Percentiles rank a stretch among this genome's conserved stretches.
phyloP scores from a whole-genome alignment of 2,113 vertebrate species.

The Chelonoidis abingdonii region DNA sequence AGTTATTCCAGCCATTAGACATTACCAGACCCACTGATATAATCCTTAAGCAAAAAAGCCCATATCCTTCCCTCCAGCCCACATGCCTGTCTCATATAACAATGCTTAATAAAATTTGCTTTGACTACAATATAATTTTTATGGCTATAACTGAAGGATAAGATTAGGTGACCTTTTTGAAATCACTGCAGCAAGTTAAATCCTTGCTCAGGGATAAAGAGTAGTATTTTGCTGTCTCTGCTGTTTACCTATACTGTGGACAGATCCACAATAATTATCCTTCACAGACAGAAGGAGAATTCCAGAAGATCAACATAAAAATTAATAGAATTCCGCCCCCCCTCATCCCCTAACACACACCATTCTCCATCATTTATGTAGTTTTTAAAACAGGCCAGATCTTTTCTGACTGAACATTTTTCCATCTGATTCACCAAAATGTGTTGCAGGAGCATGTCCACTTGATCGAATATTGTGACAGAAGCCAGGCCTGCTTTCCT shows the following conservation, averaged over 20 bases:
- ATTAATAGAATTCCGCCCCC: background rate
- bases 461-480: background rate
- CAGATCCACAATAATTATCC: background rate
- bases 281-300: background rate
- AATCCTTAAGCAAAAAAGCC: background rate
- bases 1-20: background rate
- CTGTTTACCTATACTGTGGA: background rate
- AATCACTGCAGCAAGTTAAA: background rate
- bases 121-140: background rate
- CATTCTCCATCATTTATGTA: background rate
- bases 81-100: background rate
- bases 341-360: fast-evolving
- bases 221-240: background rate
- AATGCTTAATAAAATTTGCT: background rate
- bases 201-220: background rate
- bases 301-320: background rate
- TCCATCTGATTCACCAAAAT: background rate
- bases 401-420: background rate
- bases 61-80: fast-evolving
- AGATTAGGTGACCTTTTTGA: background rate
- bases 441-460: background rate
- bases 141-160: background rate
- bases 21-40: fast-evolving
- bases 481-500: background rate
- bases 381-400: background rate